These are phyloP conservation scores for Drosophila kuntzei DNA, from an alignment of 2,888 invertebrate genomes.

Conservation along the genomic window DNA sequence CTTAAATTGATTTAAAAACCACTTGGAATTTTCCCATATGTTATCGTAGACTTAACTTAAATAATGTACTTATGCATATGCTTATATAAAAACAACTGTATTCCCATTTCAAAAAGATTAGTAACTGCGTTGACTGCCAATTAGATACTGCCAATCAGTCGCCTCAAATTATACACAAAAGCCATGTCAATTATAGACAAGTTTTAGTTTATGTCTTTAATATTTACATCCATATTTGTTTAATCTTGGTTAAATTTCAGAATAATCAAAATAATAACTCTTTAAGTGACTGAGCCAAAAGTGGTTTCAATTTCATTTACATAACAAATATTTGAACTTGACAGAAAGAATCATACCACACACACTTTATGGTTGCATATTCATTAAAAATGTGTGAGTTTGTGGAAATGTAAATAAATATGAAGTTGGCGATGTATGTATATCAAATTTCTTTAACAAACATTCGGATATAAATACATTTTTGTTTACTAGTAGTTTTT, in stretches of 20 bases:
- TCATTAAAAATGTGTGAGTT: slow-evolving; percentile 10
- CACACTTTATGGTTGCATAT: neutral
- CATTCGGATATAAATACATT: neutral
- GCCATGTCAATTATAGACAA: too few relatives aligned
- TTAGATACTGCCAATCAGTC: too few relatives aligned
- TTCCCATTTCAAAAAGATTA: too few relatives aligned
- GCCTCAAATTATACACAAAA: too few relatives aligned
- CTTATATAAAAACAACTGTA: too few relatives aligned
- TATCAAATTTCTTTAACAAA: slow-evolving; percentile 7
- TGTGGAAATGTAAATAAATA: neutral
- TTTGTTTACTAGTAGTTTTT: neutral
- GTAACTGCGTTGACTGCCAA: too few relatives aligned
- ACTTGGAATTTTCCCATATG: too few relatives aligned
- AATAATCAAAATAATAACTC: neutral
- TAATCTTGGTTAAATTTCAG: neutral
- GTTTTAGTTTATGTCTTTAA: too few relatives aligned
- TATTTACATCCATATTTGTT: neutral
- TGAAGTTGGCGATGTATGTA: slow-evolving; percentile 9
- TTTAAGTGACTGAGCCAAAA: neutral
- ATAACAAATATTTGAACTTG: slow-evolving; percentile 1
- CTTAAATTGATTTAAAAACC: too few relatives aligned
- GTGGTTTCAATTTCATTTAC: neutral
- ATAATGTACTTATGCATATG: too few relatives aligned
- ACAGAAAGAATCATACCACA: neutral
- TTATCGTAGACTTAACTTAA: too few relatives aligned